Conservation (phyloP, 1,140 invertebrate genomes). For the Bombus pyrosoma region DNA sequence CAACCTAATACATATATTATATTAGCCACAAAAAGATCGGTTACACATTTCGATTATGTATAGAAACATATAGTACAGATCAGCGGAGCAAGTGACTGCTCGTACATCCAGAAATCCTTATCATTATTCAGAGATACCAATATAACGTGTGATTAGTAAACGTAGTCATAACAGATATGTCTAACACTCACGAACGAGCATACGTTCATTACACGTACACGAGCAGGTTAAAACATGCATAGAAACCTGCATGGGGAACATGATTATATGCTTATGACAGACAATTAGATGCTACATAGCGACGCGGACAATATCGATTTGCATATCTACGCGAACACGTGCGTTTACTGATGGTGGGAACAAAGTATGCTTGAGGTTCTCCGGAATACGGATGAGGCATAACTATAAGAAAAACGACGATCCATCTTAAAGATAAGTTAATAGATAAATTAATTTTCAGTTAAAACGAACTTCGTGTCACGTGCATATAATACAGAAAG, state of each 20-base stretch:
- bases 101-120: background rate
- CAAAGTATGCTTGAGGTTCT: background rate
- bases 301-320: conserved; percentile 43
- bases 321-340: conserved; percentile 41
- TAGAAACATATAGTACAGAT: background rate
- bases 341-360: conserved; percentile 17
- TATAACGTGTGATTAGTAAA: conserved; percentile 15
- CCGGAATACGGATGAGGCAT: background rate
- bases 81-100: background rate
- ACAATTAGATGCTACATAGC: conserved; percentile 45
- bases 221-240: conserved; percentile 25
- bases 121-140: background rate
- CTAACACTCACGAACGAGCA: background rate
- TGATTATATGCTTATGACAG: conserved; percentile 43
- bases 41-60: background rate
- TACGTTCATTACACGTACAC: background rate
- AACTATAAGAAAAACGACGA: background rate
- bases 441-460: background rate
- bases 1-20: too few species aligned
- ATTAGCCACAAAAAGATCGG: too few species aligned
- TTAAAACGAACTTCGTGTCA: background rate
- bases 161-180: conserved; percentile 8
- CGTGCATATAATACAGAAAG: background rate
- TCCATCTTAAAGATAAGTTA: background rate
- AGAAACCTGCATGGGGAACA: conserved; percentile 13